Percentiles rank a stretch among this genome's conserved stretches.
phyloP scores from a whole-genome alignment of 2,797 vertebrate genomes.

The Gorsachius magnificus region DNA sequence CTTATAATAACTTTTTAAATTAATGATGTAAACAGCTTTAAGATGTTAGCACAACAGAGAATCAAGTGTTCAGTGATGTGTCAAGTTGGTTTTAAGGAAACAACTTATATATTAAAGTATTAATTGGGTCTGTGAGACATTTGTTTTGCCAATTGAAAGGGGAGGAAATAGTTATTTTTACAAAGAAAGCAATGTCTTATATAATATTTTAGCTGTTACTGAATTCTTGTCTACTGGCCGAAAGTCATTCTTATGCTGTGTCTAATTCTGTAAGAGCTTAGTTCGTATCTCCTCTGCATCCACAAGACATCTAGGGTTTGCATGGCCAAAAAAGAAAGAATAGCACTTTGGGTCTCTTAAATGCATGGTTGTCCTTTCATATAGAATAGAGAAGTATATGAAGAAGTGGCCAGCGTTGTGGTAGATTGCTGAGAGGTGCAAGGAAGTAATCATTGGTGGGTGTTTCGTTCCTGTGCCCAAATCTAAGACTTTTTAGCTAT shows the following conservation, averaged over 20 bases:
- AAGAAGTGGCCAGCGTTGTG: neutral
- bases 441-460: neutral
- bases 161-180: neutral
- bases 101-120: neutral
- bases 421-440: neutral
- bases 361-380: neutral
- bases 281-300: neutral
- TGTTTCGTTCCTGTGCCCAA: neutral
- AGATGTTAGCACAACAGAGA: neutral
- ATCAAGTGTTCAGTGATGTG: neutral
- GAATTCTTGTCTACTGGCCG: neutral
- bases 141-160: neutral
- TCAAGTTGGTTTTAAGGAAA: slow-evolving; percentile 24
- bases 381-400: neutral
- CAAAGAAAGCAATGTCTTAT: neutral
- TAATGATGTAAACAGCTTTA: slow-evolving; percentile 34
- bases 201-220: neutral
- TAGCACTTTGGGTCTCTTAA: neutral
- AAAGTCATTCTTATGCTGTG: neutral
- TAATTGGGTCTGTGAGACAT: neutral
- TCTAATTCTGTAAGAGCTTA: neutral
- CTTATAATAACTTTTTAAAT: slow-evolving; percentile 30
- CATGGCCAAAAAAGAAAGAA: neutral
- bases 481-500: neutral
- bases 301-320: neutral